phyloP scores from a whole-genome alignment of 2,888 invertebrate genomes.

The Sinhomidia bicolor region DNA sequence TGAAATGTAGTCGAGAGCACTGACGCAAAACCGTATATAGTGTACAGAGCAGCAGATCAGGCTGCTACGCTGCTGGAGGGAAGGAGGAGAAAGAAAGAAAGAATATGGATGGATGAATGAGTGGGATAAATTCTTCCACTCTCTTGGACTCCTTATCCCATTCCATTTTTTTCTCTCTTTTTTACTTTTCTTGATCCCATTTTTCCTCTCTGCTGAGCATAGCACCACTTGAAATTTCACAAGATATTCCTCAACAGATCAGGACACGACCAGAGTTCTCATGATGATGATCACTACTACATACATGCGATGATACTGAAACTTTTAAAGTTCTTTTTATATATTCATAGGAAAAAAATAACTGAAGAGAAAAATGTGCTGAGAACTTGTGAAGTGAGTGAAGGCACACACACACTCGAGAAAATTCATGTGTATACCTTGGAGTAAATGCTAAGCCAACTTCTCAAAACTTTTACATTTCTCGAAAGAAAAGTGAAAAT shows the following conservation, averaged over 20 bases:
- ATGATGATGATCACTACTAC: not conserved
- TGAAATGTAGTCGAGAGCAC: not conserved
- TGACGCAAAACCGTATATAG: not conserved
- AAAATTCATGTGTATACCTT: not conserved
- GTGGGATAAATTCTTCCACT: conserved; percentile 50
- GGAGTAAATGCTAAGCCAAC: conserved; percentile 23
- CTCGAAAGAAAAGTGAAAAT: conserved; percentile 15
- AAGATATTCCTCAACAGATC: not conserved
- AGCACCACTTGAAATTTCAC: not conserved
- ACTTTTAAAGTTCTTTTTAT: not conserved
- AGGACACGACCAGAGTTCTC: not conserved
- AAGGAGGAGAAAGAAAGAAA: not conserved
- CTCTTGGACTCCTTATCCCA: conserved; percentile 39
- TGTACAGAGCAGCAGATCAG: too few relatives aligned
- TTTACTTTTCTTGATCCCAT: conserved; percentile 49
- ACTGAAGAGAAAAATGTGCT: not conserved
- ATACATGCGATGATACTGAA: not conserved
- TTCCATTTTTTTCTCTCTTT: conserved; percentile 48
- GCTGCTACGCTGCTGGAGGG: too few relatives aligned
- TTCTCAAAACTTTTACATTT: conserved; percentile 30
- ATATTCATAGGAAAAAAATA: not conserved
- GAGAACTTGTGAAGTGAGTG: conserved; percentile 41
- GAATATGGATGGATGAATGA: conserved; percentile 38
- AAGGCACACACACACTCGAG: not conserved
- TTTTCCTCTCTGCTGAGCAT: conserved; percentile 50